Conservation (phyloP, 2,797 vertebrate species). For the Gadopsis marmoratus region DNA sequence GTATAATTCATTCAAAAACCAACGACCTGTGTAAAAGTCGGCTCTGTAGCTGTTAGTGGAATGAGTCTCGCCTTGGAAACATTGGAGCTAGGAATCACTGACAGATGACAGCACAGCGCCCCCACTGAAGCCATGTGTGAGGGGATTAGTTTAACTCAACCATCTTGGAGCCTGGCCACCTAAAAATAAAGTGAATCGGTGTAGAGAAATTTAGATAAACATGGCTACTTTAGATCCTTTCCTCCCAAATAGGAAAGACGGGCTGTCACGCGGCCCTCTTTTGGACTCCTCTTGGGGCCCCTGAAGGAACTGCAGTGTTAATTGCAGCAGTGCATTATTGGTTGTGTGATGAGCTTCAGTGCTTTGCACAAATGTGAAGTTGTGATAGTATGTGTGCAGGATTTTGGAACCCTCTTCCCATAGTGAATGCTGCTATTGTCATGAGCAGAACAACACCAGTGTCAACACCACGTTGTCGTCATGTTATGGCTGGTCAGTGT, state of each 20-base stretch:
- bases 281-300: background rate
- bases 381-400: background rate
- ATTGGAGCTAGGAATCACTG: constrained; percentile 35
- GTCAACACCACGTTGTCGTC: no score
- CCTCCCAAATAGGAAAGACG: constrained; percentile 28
- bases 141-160: constrained; percentile 60
- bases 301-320: constrained; percentile 1
- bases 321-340: constrained; percentile 2
- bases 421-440: background rate
- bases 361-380: background rate
- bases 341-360: constrained; percentile 2
- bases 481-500: no score
- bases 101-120: constrained; percentile 29
- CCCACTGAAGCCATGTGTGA: constrained; percentile 54
- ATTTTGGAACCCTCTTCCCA: background rate
- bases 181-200: constrained; percentile 67
- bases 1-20: background rate
- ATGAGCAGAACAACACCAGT: background rate
- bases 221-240: constrained; percentile 7
- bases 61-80: constrained; percentile 24
- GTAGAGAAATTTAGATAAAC: constrained; percentile 59
- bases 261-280: constrained; percentile 24
- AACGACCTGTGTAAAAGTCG: constrained; percentile 20
- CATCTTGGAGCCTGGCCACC: constrained; percentile 50
- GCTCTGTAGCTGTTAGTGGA: constrained; percentile 37